Percentiles rank a stretch among this genome's conserved stretches.
These are phyloP conservation scores for Sarotherodon lohbergeri DNA, from an alignment of 2,113 vertebrate genomes.

Conservation along the genomic window DNA sequence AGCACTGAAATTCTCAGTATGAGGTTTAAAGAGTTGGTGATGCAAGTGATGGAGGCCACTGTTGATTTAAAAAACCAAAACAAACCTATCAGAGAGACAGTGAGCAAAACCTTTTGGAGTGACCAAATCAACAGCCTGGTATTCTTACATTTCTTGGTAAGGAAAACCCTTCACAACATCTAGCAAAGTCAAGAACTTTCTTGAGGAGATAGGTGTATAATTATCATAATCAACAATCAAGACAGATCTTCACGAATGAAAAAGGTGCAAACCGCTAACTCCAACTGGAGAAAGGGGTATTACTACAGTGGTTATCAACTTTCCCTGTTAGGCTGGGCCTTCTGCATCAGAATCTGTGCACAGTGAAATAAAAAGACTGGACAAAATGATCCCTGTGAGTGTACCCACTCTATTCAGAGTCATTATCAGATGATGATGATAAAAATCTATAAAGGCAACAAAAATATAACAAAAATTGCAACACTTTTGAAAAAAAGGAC, in stretches of 20 bases:
- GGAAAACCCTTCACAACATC: background rate
- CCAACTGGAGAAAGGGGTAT: background rate
- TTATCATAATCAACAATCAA: background rate
- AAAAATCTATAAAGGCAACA: background rate
- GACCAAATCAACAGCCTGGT: background rate
- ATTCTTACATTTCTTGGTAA: background rate
- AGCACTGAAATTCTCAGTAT: background rate
- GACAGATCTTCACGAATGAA: background rate
- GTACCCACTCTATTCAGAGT: background rate
- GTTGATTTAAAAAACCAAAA: background rate
- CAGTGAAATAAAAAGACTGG: background rate
- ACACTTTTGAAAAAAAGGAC: background rate
- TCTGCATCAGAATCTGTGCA: background rate
- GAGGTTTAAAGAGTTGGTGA: background rate
- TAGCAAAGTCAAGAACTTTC: background rate
- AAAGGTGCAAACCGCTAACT: background rate
- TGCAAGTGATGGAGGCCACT: background rate
- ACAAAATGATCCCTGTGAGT: background rate
- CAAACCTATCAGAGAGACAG: background rate
- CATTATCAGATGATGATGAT: background rate
- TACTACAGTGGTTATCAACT: background rate
- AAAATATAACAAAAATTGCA: background rate
- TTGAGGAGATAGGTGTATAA: background rate
- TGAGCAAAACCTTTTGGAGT: background rate
- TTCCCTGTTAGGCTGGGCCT: background rate